Conservation (phyloP, 2,888 invertebrate genomes). For the Lithophane socia region DNA sequence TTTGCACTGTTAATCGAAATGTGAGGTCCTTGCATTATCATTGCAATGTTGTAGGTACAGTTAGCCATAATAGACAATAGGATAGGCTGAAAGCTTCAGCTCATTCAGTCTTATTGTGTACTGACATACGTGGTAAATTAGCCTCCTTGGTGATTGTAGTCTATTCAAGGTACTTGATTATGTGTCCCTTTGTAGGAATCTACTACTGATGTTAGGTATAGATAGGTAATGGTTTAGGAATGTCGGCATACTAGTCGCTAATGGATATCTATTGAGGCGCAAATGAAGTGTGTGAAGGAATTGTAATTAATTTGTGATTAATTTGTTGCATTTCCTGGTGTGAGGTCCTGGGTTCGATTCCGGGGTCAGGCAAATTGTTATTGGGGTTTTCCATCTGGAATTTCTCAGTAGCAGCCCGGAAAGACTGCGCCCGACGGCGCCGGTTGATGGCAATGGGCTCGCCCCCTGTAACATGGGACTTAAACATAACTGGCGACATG, state of each 20-base stretch:
- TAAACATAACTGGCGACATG: not conserved
- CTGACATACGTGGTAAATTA: constrained; percentile 48
- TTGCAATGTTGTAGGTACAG: not conserved
- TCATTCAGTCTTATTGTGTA: constrained; percentile 39
- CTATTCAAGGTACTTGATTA: constrained; percentile 36
- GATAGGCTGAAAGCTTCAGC: constrained; percentile 17
- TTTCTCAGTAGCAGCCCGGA: not conserved
- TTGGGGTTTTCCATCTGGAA: not conserved
- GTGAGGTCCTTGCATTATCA: too few relatives aligned
- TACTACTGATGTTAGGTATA: not conserved
- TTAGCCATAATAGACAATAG: constrained; percentile 44
- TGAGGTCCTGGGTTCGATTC: not conserved
- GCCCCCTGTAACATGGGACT: not conserved
- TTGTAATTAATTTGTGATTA: constrained; percentile 10
- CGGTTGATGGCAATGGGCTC: not conserved
- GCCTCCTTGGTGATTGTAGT: constrained; percentile 13
- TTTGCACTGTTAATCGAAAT: too few relatives aligned
- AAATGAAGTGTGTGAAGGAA: constrained; percentile 7
- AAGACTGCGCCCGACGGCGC: too few relatives aligned
- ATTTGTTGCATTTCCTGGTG: constrained; percentile 9
- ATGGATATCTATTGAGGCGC: constrained; percentile 19
- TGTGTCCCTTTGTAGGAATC: constrained; percentile 22
- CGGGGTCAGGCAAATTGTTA: not conserved
- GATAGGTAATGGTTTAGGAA: not conserved
- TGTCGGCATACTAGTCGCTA: not conserved